phyloP scores from a whole-genome alignment of 2,113 vertebrate genomes.

The Geococcyx californianus region DNA sequence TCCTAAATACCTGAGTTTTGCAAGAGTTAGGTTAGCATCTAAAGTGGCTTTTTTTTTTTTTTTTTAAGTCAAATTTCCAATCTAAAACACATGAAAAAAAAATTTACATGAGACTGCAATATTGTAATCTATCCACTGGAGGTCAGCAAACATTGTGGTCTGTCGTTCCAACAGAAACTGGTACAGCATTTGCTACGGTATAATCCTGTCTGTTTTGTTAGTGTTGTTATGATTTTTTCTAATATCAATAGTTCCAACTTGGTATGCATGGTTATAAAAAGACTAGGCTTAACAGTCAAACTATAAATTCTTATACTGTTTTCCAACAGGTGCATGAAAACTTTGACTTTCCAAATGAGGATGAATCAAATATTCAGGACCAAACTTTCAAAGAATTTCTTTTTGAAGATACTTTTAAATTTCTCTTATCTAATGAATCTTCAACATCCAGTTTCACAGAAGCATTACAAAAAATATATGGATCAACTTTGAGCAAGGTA shows the following conservation, averaged over 20 bases:
- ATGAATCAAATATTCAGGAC: conserved; percentile 73
- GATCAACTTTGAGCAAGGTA: conserved; percentile 62
- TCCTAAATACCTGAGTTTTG: not conserved
- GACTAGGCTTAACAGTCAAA: not conserved
- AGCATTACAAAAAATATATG: conserved; percentile 44
- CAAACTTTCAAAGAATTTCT: conserved; percentile 84
- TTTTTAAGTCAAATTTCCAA: not conserved
- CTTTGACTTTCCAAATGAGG: conserved; percentile 77
- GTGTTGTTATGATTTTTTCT: not conserved
- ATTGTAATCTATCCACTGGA: conserved; percentile 46
- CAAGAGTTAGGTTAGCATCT: not conserved
- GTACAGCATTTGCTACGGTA: not conserved
- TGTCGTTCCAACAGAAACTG: not conserved
- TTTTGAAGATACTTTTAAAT: conserved; percentile 85
- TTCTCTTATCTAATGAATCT: conserved; percentile 79
- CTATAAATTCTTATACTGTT: not conserved
- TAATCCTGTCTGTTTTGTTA: not conserved
- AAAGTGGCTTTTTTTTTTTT: not conserved
- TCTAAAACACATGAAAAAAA: accelerated
- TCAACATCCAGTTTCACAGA: conserved; percentile 49
- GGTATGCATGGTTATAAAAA: not conserved
- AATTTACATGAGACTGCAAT: not conserved
- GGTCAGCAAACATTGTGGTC: conserved; percentile 56
- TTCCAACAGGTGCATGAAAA: conserved; percentile 82
- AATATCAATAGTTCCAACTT: not conserved